phyloP scores from a whole-genome alignment of 2,113 vertebrate genomes.

The Thunnus thynnus region DNA sequence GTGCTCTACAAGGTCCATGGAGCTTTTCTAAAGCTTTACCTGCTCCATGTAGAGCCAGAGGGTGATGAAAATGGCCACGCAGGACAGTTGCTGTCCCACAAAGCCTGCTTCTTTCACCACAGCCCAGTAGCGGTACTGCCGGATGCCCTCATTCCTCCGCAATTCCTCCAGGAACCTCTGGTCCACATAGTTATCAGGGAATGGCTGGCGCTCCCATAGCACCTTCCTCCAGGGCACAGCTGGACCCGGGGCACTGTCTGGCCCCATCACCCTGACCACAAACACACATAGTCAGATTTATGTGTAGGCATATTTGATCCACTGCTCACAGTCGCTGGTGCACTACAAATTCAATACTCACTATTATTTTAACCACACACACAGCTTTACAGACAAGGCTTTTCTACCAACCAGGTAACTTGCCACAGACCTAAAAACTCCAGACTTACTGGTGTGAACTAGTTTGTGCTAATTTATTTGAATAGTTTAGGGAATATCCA shows the following conservation, averaged over 20 bases:
- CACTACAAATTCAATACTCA: not conserved
- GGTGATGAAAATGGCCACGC: slow-evolving; percentile 93
- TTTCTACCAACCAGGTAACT: too few relatives aligned
- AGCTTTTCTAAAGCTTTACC: slow-evolving; percentile 66
- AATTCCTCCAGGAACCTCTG: slow-evolving; percentile 93
- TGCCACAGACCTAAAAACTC: too few relatives aligned
- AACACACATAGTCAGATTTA: not conserved
- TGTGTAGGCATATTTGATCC: not conserved
- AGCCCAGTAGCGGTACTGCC: slow-evolving; percentile 90
- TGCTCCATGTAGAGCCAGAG: slow-evolving; percentile 97
- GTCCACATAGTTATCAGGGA: slow-evolving; percentile 97
- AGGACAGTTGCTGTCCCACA: slow-evolving; percentile 94
- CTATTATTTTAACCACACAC: not conserved
- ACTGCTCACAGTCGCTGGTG: not conserved
- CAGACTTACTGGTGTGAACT: too few relatives aligned
- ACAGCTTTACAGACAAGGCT: too few relatives aligned
- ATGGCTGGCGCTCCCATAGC: slow-evolving; percentile 92
- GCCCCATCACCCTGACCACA: slow-evolving; percentile 79
- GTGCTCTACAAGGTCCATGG: not conserved
- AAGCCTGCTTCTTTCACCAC: slow-evolving; percentile 93
- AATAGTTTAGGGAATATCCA: too few relatives aligned
- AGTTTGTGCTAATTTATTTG: too few relatives aligned
- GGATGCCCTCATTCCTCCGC: slow-evolving; percentile 91
- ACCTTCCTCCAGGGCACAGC: slow-evolving; percentile 91
- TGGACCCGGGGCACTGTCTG: slow-evolving; percentile 73